Evolutionary conservation across 2,113 vertebrate species (phyloP), one percentile per base, ranked within the genome.

Genomic region (Vidua chalybeata): DNA sequence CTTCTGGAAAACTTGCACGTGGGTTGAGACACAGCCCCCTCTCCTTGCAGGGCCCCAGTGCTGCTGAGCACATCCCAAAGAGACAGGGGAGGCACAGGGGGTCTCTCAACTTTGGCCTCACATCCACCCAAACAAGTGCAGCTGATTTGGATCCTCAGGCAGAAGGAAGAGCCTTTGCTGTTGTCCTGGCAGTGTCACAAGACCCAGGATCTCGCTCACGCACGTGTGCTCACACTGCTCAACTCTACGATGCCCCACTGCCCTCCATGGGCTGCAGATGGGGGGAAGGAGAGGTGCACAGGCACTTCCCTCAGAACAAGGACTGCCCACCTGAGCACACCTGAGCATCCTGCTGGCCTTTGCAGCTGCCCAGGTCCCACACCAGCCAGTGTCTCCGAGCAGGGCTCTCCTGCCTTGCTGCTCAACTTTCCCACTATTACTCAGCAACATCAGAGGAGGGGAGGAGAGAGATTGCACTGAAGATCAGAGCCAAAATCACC

Each of bases 321-420:
- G 28, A 21, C 20, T 5, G 3, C 26, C 26, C 64, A 35, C 26
- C 61, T 39, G 37, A 46, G 63, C 64, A 33, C 4, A 1, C 2
- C 0, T 2, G 28, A 37, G 22, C 39, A 62, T 73, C 59, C 80
- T 37, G 18, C 58, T 35, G 35, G 10, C 33, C 37, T 51, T 22
- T 3, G 2, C 6, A 10, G 68, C 33, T 51, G n/a, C 71, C 33
- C 8, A 3, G 41, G 10, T 39, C 67, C 54, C 2, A 1, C 7
- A 11, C 2, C 1, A 0, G 30, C 26, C 45, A 43, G 67, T 1
- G 2, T 43, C 73, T 46, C 3, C 0, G 1, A 6, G 46, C 55
- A 41, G 55, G 33, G 16, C 2, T 62, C 81, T 61, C 66, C 74
- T 68, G 68, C 39, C 66, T n/a, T 27, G 15, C 56, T 13, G 6